Conservation (phyloP, 2,797 vertebrate genomes). For the Lemur catta region DNA sequence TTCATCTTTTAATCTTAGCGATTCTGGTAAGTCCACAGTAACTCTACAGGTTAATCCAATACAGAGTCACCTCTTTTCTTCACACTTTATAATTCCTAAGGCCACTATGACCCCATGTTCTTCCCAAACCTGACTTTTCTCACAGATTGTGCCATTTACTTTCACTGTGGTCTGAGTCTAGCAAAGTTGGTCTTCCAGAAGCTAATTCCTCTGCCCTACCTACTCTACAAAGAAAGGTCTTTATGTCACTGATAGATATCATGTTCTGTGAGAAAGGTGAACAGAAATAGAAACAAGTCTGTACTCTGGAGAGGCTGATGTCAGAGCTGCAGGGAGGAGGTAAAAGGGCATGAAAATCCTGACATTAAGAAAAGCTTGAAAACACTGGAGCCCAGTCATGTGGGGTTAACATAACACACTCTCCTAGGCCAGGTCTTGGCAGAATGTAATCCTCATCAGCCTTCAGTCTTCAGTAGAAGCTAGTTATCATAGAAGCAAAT, state of each 20-base stretch:
- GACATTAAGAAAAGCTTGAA: not conserved
- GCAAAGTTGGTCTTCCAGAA: not conserved
- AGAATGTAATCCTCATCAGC: not conserved
- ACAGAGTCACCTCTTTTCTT: not conserved
- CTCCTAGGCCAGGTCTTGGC: not conserved
- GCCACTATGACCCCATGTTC: not conserved
- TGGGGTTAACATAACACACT: not conserved
- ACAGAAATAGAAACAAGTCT: not conserved
- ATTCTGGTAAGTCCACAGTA: not conserved
- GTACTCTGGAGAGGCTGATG: not conserved
- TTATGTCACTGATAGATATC: not conserved
- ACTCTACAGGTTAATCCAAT: not conserved
- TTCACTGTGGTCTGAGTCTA: not conserved
- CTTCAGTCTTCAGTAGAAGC: not conserved
- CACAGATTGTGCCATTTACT: not conserved
- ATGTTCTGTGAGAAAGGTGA: not conserved
- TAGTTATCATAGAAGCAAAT: not conserved
- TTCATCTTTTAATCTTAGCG: not conserved
- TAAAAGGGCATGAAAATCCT: not conserved
- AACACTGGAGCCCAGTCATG: not conserved
- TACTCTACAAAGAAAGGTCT: not conserved
- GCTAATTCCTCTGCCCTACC: not conserved
- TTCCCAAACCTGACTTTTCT: not conserved
- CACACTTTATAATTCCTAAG: not conserved
- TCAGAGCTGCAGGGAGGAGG: not conserved